Conservation (phyloP, 2,888 invertebrate genomes). For the Stramonita haemastoma region DNA sequence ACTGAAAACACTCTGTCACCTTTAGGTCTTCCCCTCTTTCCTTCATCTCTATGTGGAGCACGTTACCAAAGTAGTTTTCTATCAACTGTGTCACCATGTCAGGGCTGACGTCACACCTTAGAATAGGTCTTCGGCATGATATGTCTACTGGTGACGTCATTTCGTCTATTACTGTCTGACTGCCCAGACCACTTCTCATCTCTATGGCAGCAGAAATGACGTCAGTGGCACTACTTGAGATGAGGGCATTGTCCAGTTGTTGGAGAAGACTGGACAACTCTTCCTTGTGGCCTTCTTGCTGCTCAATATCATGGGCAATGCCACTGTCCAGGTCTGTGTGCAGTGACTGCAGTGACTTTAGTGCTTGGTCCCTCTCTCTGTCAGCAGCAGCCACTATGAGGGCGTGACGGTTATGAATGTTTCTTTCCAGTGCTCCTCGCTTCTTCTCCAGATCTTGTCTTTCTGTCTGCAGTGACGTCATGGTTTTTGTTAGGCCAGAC, state of each 20-base stretch:
- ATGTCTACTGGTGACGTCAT: not conserved
- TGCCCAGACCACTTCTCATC: slow-evolving; percentile 2
- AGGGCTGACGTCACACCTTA: slow-evolving; percentile 1
- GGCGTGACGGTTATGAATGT: not conserved
- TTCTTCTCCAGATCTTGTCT: not conserved
- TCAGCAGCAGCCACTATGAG: slow-evolving; percentile 7
- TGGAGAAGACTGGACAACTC: not conserved
- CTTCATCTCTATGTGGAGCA: not conserved
- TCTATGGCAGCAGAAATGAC: not conserved
- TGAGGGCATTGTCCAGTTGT: not conserved
- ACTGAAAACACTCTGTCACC: not conserved
- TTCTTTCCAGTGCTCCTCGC: slow-evolving; percentile 8
- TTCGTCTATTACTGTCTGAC: not conserved
- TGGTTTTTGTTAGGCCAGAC: not conserved
- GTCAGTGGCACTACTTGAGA: not conserved
- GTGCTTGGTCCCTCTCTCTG: not conserved
- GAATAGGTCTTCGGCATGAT: not conserved
- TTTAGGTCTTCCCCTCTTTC: not conserved
- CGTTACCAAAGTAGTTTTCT: not conserved
- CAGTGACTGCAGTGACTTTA: not conserved
- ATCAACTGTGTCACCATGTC: not conserved
- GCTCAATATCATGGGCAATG: not conserved
- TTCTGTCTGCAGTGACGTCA: not conserved
- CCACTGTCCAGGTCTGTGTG: not conserved
- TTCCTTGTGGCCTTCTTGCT: not conserved